phyloP scores from a whole-genome alignment of 30 jellyfish, hydroid and myxozoan genomes.

The Hydra vulgaris region DNA sequence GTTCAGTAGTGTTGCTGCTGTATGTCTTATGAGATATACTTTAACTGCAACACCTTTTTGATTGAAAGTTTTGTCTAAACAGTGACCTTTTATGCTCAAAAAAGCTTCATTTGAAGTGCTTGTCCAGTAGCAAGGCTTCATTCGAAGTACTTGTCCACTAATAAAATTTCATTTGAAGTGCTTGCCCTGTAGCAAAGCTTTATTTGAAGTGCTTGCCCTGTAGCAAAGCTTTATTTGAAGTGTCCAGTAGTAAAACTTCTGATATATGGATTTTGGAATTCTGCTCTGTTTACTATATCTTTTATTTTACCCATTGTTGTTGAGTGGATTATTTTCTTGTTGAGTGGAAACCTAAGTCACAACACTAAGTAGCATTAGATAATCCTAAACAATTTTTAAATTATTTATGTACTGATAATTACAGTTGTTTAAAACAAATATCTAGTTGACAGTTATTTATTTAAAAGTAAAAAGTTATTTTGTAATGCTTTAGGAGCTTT shows the following conservation, averaged over 20 bases:
- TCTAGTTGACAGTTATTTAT: no score
- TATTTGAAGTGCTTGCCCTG: neutral
- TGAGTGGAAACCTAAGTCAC: neutral
- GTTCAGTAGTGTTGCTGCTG: no score
- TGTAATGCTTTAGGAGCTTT: slow-evolving; percentile 3
- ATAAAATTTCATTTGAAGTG: neutral
- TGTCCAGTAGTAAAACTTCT: neutral
- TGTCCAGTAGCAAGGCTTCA: neutral
- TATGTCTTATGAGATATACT: neutral
- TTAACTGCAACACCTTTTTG: neutral
- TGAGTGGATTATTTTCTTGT: neutral
- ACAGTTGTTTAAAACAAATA: no score
- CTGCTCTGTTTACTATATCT: neutral
- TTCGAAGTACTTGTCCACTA: neutral
- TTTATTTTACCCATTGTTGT: slow-evolving; percentile 2
- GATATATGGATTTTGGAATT: no score
- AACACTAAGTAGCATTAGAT: no score
- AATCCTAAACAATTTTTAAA: no score
- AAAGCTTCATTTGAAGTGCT: neutral
- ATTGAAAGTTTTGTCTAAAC: neutral
- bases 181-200: neutral
- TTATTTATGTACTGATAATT: no score
- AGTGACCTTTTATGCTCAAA: neutral
- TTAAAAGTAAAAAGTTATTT: neutral
- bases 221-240: no score